Base-by-base conservation (phyloP, 2,888 invertebrate genomes). In the Nemotelus nigrinus region DNA sequence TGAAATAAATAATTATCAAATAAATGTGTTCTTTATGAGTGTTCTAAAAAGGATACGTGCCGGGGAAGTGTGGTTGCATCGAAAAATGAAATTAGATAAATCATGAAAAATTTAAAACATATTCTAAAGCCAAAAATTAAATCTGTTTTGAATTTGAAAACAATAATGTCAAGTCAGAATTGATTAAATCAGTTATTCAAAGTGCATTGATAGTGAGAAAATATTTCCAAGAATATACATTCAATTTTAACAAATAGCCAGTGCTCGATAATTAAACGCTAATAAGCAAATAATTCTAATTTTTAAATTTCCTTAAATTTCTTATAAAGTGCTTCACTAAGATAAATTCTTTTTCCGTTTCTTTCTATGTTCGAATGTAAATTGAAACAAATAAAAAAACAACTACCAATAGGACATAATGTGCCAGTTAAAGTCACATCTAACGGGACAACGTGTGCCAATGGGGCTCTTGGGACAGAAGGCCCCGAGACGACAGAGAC, bases 401-500 rank as follows among this genome's bases (percentile, higher is more conserved):
- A 68, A 44, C 53, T 48, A 75, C 67, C 72, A 64, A 55, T 63
- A 87, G 87, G 87, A 87, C 86, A 87, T 86, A 85, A 87, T 87
- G 87, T 87, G 87, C 85, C 87, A 87, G 85, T 85, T 85, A 87
- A 87, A 87, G 84, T 85, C 84, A 82, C 86, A 85, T 83, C 83
- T 84, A 87, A 87, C 83, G 87, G 87, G 86, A 82, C 86, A 85
- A 84, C 87, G 87, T 83, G 84, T 85, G 80, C 86, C 86, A 86
- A 87, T 85, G 87, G 87, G 86, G 82, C 84, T 86, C 72, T 86
- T 86, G 86, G 87, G 84, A 81, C 85, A 87, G 87, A 86, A 85
- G 86, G 86, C 87, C 85, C 87, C 86, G 87, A 87, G 86, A 84
- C 87, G 87, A 84, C 87, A 87, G 87, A 87, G 87, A 87, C 87